phyloP scores from a whole-genome alignment of 2,797 vertebrate genomes.

The Sylvia borin region DNA sequence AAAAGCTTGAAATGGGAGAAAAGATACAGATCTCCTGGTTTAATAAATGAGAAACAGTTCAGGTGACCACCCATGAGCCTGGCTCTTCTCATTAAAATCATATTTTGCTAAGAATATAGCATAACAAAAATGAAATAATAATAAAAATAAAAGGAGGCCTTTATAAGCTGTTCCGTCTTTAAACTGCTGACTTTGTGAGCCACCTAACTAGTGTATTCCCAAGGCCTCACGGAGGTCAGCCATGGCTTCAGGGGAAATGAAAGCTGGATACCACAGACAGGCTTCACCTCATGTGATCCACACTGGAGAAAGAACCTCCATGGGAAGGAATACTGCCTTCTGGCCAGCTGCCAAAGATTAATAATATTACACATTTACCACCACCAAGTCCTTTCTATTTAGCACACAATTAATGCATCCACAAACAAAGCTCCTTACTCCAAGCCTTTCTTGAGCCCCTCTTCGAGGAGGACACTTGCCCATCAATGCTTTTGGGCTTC shows the following conservation, averaged over 20 bases:
- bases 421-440: background rate
- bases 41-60: background rate
- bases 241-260: background rate
- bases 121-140: background rate
- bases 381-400: background rate
- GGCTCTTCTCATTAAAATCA: background rate
- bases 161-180: background rate
- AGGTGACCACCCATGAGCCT: rapidly evolving
- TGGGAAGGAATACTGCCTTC: background rate
- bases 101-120: background rate
- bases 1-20: background rate
- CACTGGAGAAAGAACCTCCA: background rate
- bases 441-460: background rate
- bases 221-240: background rate
- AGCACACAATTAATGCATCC: background rate
- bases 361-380: background rate
- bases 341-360: background rate
- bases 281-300: background rate
- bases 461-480: background rate
- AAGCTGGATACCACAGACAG: background rate
- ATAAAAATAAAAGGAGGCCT: background rate
- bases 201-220: background rate
- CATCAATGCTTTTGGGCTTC: background rate
- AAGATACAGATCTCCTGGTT: background rate
- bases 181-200: background rate